Evolutionary conservation across 2,888 invertebrate species (phyloP).

Genomic region (Cryptocheilus praepositus): DNA sequence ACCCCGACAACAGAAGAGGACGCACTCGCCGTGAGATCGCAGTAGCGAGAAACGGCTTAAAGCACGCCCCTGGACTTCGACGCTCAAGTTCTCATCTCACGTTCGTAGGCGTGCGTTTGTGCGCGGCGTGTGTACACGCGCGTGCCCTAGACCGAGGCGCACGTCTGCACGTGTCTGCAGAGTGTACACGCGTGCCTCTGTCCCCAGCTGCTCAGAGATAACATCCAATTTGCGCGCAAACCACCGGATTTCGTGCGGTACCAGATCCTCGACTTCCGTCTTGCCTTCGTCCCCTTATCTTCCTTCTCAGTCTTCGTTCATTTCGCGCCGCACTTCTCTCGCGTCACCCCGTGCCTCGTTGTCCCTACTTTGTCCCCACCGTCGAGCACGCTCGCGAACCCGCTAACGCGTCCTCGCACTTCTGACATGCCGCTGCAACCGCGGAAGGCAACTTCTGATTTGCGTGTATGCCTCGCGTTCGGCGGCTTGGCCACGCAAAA

Average conservation of each 20-base stretch:
- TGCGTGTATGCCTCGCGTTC: too few species aligned
- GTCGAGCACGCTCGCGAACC: too few species aligned
- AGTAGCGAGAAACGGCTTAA: conserved; percentile 24
- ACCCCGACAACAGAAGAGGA: too few species aligned
- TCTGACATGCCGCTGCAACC: too few species aligned
- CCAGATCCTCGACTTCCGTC: conserved; percentile 3
- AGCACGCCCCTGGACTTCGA: conserved; percentile 28
- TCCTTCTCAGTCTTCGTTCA: too few species aligned
- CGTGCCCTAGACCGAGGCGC: background rate
- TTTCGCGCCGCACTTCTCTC: too few species aligned
- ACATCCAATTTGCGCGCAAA: conserved; percentile 61
- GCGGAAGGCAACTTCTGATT: too few species aligned
- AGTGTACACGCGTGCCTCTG: conserved; percentile 34
- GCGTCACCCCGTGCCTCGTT: too few species aligned
- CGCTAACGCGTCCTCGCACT: too few species aligned
- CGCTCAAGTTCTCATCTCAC: conserved; percentile 59
- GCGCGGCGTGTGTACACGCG: background rate
- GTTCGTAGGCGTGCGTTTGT: conserved; percentile 35
- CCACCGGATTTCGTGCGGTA: conserved; percentile 55
- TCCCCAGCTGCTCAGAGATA: conserved; percentile 70
- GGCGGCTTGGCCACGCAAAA: too few species aligned
- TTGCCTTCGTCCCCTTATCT: conserved; percentile 11
- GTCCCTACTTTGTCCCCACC: too few species aligned
- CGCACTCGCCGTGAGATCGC: background rate
- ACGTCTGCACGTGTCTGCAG: background rate